Evolutionary conservation across 2,888 invertebrate genomes (phyloP).

Genomic region (Sialis fuliginosa): DNA sequence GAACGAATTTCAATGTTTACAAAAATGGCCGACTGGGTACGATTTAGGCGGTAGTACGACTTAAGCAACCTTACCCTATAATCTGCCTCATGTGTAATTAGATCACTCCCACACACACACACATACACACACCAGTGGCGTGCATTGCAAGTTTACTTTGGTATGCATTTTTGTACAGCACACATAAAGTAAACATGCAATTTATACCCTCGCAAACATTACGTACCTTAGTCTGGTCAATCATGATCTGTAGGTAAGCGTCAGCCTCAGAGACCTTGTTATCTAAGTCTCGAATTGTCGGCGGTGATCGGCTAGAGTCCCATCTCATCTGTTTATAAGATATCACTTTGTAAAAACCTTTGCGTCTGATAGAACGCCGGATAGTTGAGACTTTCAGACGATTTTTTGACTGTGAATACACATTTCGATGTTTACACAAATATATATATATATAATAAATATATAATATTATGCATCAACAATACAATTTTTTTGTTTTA

Average conservation of each 20-base stretch:
- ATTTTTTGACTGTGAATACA: background rate
- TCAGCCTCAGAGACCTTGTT: constrained; percentile 87
- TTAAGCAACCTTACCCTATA: no score
- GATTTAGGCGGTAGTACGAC: no score
- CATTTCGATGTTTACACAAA: background rate
- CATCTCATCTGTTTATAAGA: constrained; percentile 30
- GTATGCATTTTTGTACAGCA: no score
- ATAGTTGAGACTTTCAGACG: background rate
- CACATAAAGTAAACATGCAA: no score
- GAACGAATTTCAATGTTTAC: no score
- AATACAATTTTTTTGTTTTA: no score
- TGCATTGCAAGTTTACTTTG: no score
- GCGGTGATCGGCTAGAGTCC: constrained; percentile 36
- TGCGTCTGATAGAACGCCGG: background rate
- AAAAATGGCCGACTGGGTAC: no score
- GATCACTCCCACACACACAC: no score
- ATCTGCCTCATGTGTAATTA: no score
- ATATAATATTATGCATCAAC: no score
- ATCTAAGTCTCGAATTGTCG: constrained; percentile 56
- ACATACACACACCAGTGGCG: no score
- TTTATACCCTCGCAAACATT: background rate
- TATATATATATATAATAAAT: background rate
- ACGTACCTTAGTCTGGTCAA: constrained; percentile 68
- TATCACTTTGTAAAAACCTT: background rate
- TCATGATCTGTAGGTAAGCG: constrained; percentile 87